phyloP scores from a whole-genome alignment of 2,797 vertebrate genomes.

The Rhinophrynus dorsalis region DNA sequence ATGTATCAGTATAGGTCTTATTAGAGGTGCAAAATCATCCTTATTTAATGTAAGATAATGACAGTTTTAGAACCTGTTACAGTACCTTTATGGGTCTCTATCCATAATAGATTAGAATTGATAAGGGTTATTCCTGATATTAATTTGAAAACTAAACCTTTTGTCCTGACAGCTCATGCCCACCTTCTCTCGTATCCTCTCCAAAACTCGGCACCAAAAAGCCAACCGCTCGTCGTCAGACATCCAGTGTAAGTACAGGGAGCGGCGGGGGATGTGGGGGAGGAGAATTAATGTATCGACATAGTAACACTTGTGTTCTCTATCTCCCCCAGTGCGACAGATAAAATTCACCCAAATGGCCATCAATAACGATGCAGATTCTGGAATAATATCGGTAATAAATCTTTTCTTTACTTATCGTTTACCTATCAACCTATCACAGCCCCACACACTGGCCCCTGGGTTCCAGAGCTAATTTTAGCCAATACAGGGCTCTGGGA shows the following conservation, averaged over 20 bases:
- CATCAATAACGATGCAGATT: not conserved
- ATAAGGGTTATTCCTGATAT: too few species aligned
- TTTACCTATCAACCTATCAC: too few species aligned
- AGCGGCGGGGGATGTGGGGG: not conserved
- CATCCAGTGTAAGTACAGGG: constrained; percentile 68
- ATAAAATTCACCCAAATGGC: constrained; percentile 6
- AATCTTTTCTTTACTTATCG: not conserved
- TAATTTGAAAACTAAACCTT: too few species aligned
- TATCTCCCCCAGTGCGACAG: constrained; percentile 17
- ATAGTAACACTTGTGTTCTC: not conserved
- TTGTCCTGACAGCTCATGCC: constrained; percentile 57
- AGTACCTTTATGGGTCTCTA: too few species aligned
- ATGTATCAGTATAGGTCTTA: too few species aligned
- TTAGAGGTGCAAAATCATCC: too few species aligned
- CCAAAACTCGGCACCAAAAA: constrained; percentile 77
- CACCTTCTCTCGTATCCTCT: constrained; percentile 78
- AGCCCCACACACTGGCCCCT: too few species aligned
- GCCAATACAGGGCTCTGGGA: too few species aligned
- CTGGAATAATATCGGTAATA: constrained; percentile 13
- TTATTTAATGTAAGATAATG: too few species aligned
- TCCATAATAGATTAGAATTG: too few species aligned
- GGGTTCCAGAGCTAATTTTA: too few species aligned
- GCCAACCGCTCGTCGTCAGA: constrained; percentile 74
- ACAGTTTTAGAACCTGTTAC: too few species aligned
- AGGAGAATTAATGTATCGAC: not conserved